Percentiles rank a stretch among this genome's conserved stretches.
Conservation (phyloP, 2,888 invertebrate genomes). For the Pristionchus fissidentatus region DNA sequence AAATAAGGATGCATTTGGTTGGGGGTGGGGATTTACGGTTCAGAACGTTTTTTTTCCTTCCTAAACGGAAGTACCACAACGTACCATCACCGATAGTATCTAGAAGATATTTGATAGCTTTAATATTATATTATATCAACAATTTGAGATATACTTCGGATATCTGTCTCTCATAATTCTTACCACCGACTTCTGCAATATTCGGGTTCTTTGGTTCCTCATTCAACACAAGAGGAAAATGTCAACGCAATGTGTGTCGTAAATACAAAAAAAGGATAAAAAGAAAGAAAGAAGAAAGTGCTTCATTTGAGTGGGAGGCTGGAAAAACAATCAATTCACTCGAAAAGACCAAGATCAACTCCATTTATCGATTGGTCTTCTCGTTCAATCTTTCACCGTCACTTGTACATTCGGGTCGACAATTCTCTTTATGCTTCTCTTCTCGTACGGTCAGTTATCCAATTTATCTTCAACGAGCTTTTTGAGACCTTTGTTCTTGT, state of each 20-base stretch:
- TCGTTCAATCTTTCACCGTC: conserved; percentile 42
- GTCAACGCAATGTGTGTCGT: neutral
- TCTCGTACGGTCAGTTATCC: conserved; percentile 35
- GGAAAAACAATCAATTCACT: neutral
- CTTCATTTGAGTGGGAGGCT: neutral
- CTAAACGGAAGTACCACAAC: conserved; percentile 26
- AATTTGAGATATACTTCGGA: conserved; percentile 44
- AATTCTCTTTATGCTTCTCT: conserved; percentile 45
- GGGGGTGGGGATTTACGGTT: too few relatives aligned
- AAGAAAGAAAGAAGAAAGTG: too few relatives aligned
- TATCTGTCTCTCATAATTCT: conserved; percentile 32
- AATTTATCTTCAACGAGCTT: neutral
- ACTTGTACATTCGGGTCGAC: conserved; percentile 46
- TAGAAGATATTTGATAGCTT: neutral
- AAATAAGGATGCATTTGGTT: too few relatives aligned
- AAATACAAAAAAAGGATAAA: neutral
- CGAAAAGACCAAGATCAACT: conserved; percentile 43
- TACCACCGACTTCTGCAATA: conserved; percentile 33
- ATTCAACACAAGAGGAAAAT: conserved; percentile 30
- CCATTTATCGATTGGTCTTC: conserved; percentile 38
- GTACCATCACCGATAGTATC: too few relatives aligned
- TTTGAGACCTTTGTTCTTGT: neutral
- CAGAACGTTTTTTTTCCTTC: too few relatives aligned
- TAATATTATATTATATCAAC: neutral
- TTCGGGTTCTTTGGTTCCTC: conserved; percentile 39